A percentile compares a stretch with the other conserved stretches of the same genome.
Conservation (phyloP, 1,140 invertebrate species). For the Drosophila albomicans region DNA sequence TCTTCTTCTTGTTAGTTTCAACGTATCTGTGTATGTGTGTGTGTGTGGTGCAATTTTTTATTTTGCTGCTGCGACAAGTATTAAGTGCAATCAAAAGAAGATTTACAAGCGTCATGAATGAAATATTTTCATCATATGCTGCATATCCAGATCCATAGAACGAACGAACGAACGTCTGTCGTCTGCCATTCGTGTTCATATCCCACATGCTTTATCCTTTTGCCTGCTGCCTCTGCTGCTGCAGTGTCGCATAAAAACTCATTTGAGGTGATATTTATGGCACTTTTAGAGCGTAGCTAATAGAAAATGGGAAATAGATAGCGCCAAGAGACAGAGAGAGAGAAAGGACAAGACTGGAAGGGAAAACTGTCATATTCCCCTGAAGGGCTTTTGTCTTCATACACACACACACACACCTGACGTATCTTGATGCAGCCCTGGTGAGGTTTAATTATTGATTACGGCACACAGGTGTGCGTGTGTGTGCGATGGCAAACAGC, state of each 20-base stretch:
- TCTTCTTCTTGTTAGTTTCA: slow-evolving; percentile 53
- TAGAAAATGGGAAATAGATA: slow-evolving; percentile 12
- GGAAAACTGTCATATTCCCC: background rate
- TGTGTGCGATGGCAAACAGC: slow-evolving; percentile 45
- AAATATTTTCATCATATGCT: slow-evolving; percentile 80
- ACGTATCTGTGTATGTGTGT: slow-evolving; percentile 24
- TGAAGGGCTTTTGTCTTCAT: background rate
- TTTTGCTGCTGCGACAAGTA: slow-evolving; percentile 71
- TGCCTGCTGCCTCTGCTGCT: slow-evolving; percentile 2
- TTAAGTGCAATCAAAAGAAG: slow-evolving; percentile 84
- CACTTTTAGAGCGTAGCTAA: slow-evolving; percentile 41
- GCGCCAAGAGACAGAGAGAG: background rate
- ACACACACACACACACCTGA: background rate
- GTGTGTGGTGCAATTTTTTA: slow-evolving; percentile 55
- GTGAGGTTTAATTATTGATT: slow-evolving; percentile 78
- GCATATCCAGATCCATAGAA: slow-evolving; percentile 28
- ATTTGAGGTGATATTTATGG: slow-evolving; percentile 75
- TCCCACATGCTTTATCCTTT: slow-evolving; percentile 21
- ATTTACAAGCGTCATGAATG: slow-evolving; percentile 83
- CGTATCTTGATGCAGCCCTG: slow-evolving; percentile 70
- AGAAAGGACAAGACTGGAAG: no score
- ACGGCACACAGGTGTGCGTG: slow-evolving; percentile 46
- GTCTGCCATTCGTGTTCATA: background rate
- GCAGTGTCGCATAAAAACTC: slow-evolving; percentile 66
- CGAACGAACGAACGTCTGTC: background rate